phyloP scores from a whole-genome alignment of 2,888 invertebrate species.

The Drosophila helvetica region DNA sequence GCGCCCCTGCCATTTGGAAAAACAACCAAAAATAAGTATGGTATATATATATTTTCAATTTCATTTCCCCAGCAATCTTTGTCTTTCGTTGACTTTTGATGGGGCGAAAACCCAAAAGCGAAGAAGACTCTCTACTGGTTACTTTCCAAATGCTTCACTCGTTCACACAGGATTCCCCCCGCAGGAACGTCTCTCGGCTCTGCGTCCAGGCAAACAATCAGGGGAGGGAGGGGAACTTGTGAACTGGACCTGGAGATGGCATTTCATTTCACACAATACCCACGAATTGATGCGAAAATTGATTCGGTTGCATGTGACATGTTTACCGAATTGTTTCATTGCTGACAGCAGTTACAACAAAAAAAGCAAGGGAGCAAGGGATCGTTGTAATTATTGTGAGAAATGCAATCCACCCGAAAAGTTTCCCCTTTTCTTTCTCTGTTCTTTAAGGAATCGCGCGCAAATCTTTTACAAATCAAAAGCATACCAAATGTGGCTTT shows the following conservation, averaged over 20 bases:
- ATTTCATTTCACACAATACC: slow-evolving; percentile 68
- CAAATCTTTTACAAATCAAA: slow-evolving; percentile 77
- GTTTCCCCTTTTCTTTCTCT: not conserved
- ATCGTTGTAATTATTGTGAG: slow-evolving; percentile 58
- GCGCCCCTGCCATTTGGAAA: slow-evolving; percentile 25
- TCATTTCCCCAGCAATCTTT: slow-evolving; percentile 39
- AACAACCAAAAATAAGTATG: slow-evolving; percentile 10
- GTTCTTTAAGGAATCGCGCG: slow-evolving; percentile 46
- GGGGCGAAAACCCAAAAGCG: slow-evolving; percentile 35
- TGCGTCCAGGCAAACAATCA: slow-evolving; percentile 1
- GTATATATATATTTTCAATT: slow-evolving; percentile 39
- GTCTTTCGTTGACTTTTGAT: slow-evolving; percentile 65
- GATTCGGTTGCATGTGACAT: slow-evolving; percentile 83
- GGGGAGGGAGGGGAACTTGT: not conserved
- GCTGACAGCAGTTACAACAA: slow-evolving; percentile 35
- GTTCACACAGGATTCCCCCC: slow-evolving; percentile 22
- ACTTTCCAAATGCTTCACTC: slow-evolving; percentile 65
- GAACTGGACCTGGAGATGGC: slow-evolving; percentile 50
- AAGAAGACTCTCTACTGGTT: slow-evolving; percentile 42
- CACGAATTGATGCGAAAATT: slow-evolving; percentile 82
- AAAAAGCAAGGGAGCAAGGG: not conserved
- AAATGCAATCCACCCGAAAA: slow-evolving; percentile 43
- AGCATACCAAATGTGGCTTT: slow-evolving; percentile 78
- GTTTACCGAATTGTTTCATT: slow-evolving; percentile 75
- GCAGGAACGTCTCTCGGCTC: slow-evolving; percentile 8